These are phyloP conservation scores for Dendroctonus ponderosae DNA, from an alignment of 1,140 invertebrate species.

Conservation along the genomic window DNA sequence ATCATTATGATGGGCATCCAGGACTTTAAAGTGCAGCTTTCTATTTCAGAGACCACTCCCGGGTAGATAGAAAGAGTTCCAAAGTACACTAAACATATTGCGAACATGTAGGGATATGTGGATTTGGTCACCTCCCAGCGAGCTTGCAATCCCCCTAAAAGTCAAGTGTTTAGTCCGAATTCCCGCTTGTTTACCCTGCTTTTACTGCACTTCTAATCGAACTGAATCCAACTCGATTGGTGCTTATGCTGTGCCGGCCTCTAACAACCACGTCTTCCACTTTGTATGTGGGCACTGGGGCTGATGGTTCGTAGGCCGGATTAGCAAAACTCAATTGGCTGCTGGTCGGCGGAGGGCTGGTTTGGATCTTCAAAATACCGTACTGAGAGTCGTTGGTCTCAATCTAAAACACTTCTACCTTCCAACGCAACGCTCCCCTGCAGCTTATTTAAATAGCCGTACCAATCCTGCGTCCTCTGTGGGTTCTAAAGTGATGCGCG, in stretches of 20 bases:
- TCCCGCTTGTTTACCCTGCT: neutral
- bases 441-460: slow-evolving; percentile 8
- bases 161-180: slow-evolving; percentile 5
- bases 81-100: slow-evolving; percentile 82
- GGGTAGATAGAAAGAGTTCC: slow-evolving; percentile 86
- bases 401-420: slow-evolving; percentile 45
- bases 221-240: slow-evolving; percentile 48
- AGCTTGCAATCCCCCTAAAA: slow-evolving; percentile 65
- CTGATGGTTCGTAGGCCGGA: slow-evolving; percentile 73
- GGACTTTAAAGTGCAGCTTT: slow-evolving; percentile 74
- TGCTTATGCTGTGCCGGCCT: slow-evolving; percentile 56
- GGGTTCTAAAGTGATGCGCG: slow-evolving; percentile 71
- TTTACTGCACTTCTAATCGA: slow-evolving; percentile 60
- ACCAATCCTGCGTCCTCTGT: slow-evolving; percentile 78
- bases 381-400: slow-evolving; percentile 60
- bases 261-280: slow-evolving; percentile 77
- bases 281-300: slow-evolving; percentile 68
- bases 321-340: slow-evolving; percentile 72
- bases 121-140: slow-evolving; percentile 74
- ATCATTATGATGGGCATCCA: slow-evolving; percentile 93
- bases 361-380: slow-evolving; percentile 61
- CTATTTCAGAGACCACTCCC: slow-evolving; percentile 84
- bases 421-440: too few species aligned
- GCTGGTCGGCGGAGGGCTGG: slow-evolving; percentile 49
- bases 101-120: slow-evolving; percentile 87